Base-by-base conservation (phyloP, 2,888 invertebrate species). In the Lepidochrysops patricia region DNA sequence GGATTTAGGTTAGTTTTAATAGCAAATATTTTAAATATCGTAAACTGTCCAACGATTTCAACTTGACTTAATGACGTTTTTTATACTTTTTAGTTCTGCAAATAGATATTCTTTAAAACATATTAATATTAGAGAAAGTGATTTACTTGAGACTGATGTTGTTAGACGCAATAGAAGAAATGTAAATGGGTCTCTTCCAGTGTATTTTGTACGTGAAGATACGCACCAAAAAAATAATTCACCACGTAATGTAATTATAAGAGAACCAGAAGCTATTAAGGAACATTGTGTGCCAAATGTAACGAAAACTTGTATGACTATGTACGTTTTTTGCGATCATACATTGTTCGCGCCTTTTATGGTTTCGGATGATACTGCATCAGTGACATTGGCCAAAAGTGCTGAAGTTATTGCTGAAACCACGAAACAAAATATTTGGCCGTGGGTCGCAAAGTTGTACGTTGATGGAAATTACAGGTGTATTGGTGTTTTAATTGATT, bases 401-500 rank as follows among this genome's bases (percentile, higher is more conserved):
- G 67, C 71, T 0, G 71, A 73, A 54, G 61, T 61, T 4, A 58
- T 72, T 60, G 67, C 71, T 1, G 70, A 73, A 57, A 62, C 61
- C 5, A 58, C 63, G 3, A 63, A 64, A 2, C 69, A 69, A 7
- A 64, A 74, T 15, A 72, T 80, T 62, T 92, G 93, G 90, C 94
- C 95, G 0, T 96, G 96, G 96, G 82, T 92, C 70, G 94, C 92
- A 0, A 93, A 93, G 68, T 84, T 96, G 58, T 94, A 91, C 75
- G 84, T 91, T 0, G 92, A 95, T 71, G 96, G 96, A 2, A 75
- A 83, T 61, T 93, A 93, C 64, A 91, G 82, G 69, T 95, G 96
- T 72, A 89, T 92, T 50, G 95, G 94, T 4, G 89, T 93, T 34
- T 80, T 96, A 60, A 75, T 96, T 49, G 91, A 93, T 66, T 72